Evolutionary conservation across 2,888 invertebrate genomes (phyloP).

Genomic region (Meteorus cinctellus): DNA sequence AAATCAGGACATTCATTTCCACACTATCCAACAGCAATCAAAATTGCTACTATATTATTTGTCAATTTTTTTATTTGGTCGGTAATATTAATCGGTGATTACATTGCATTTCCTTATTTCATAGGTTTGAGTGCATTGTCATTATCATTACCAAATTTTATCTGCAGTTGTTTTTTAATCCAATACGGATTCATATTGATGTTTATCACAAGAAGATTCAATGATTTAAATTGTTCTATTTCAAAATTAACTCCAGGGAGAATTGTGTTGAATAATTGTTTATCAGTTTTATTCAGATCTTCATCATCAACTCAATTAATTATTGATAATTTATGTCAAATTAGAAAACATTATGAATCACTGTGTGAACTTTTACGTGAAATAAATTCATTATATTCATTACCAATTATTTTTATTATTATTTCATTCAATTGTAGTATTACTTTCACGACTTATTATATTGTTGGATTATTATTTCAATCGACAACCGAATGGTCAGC

Average conservation of each 20-base stretch:
- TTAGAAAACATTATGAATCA: background rate
- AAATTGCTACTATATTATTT: background rate
- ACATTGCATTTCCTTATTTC: background rate
- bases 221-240: background rate
- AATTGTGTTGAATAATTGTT: background rate
- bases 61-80: conserved; percentile 3
- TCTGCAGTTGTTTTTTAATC: conserved; percentile 2
- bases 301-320: background rate
- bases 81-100: background rate
- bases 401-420: background rate
- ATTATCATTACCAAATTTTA: background rate
- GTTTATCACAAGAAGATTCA: background rate
- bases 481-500: background rate
- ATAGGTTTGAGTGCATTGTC: background rate
- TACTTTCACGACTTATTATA: background rate
- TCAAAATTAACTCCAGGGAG: background rate
- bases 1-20: background rate
- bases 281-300: background rate
- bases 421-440: background rate
- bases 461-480: background rate
- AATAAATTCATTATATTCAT: background rate
- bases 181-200: conserved; percentile 9
- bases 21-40: background rate
- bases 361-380: conserved; percentile 9
- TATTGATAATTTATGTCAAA: background rate